phyloP scores from a whole-genome alignment of 2,888 invertebrate species.

The Stenichneumon culpator region DNA sequence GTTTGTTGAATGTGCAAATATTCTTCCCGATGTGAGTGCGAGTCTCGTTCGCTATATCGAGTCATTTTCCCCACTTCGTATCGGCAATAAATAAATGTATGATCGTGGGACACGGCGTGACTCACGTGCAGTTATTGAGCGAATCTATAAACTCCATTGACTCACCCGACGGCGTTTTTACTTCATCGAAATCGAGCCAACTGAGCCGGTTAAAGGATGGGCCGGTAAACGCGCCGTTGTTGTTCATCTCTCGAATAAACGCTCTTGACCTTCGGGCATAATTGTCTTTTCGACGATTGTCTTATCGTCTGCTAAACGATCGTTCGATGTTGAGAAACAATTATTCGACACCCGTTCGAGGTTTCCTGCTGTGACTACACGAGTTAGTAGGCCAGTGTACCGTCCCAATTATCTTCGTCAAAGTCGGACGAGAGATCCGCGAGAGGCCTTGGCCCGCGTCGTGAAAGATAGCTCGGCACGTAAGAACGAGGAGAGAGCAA shows the following conservation, averaged over 20 bases:
- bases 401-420: slow-evolving; percentile 44
- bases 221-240: not conserved
- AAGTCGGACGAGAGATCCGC: slow-evolving; percentile 22
- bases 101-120: slow-evolving; percentile 38
- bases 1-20: too few relatives aligned
- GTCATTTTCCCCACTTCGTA: slow-evolving; percentile 17
- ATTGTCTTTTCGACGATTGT: slow-evolving; percentile 30
- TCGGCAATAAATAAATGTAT: not conserved
- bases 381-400: slow-evolving; percentile 18
- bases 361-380: slow-evolving; percentile 2
- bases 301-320: slow-evolving; percentile 8
- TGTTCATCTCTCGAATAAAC: not conserved
- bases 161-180: not conserved
- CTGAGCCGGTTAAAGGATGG: not conserved
- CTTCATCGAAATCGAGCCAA: not conserved
- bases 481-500: slow-evolving; percentile 22
- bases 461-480: slow-evolving; percentile 15
- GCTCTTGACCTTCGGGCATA: slow-evolving; percentile 25
- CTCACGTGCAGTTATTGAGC: slow-evolving; percentile 43
- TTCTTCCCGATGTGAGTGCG: too few relatives aligned
- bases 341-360: slow-evolving; percentile 16
- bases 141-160: slow-evolving; percentile 44
- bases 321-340: slow-evolving; percentile 21
- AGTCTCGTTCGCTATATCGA: not conserved
- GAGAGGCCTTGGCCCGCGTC: slow-evolving; percentile 33